Evolutionary conservation across 2,888 invertebrate genomes (phyloP).

Genomic region (Tetragonula carbonaria): DNA sequence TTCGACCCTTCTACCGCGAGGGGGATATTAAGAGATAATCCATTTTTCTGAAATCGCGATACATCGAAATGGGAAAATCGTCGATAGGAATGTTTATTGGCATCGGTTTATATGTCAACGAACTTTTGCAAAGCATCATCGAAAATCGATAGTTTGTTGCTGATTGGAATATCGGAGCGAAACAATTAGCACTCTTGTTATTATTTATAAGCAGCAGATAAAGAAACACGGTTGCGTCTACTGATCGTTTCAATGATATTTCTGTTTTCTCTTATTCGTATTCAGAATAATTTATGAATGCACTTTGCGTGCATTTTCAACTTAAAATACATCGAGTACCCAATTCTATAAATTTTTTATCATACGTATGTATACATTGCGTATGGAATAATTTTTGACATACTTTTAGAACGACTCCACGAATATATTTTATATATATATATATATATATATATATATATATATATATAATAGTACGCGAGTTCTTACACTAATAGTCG

Average conservation of each 20-base stretch:
- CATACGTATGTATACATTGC: background rate
- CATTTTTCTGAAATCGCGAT: background rate
- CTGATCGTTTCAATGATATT: background rate
- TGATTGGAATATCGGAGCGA: constrained; percentile 52
- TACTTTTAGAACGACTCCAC: background rate
- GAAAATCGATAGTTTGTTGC: constrained; percentile 67
- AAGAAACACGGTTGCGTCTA: background rate
- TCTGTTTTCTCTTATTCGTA: background rate
- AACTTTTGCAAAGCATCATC: constrained; percentile 66
- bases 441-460: background rate
- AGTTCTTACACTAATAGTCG: constrained; percentile 3
- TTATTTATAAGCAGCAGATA: constrained; percentile 50
- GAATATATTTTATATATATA: too few relatives aligned
- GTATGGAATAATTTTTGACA: background rate
- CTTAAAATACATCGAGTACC: background rate
- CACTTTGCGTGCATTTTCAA: background rate
- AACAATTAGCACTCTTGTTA: constrained; percentile 40
- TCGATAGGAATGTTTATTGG: constrained; percentile 43
- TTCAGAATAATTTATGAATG: background rate
- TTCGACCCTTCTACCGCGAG: background rate
- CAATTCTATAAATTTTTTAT: background rate
- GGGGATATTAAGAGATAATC: constrained; percentile 14
- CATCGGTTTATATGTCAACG: constrained; percentile 63
- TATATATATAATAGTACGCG: background rate
- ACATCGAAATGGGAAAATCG: background rate